Evolutionary conservation across 2,888 invertebrate genomes (phyloP), one percentile per base, ranked within the genome.

Genomic region (Eudasyphora cyanicolor): DNA sequence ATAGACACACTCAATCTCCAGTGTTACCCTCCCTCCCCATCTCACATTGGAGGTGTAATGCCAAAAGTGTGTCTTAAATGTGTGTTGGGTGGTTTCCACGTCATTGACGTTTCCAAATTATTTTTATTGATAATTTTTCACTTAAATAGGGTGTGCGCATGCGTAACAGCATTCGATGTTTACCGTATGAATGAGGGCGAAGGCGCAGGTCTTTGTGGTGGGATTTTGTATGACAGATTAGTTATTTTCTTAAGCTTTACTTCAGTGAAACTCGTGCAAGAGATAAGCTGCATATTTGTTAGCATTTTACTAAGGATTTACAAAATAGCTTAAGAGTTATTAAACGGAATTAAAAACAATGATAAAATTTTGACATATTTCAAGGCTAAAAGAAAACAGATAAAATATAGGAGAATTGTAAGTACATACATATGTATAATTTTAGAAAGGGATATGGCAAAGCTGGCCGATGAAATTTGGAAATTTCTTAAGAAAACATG

Each of bases 81-180:
- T 57, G 19, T 27, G 42, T 42, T 42, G 6, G 38, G 67, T 67
- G 12, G 19, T 57, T 24, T 57, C 57, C 3, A 24, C 17, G 38
- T 21, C n/a, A 12, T 42, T 35, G 19, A 24, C 7, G 17, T 67
- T 67, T 42, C 42, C 24, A 67, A 57, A 24, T 42, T 21, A 19
- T 32, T 51, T 35, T 64, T 73, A 54, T 76, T 82, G 60, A 70
- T 73, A 6, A 29, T 71, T 76, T 76, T 67, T 69, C 73, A 51
- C 67, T 71, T 76, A 79, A 79, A 76, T 76, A 76, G 70, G 77
- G 79, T 80, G 83, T 77, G 80, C 77, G 79, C 76, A 80, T 77
- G 82, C 79, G 76, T 74, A 74, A 74, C 57, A 67, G 69, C 32
- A 51, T 82, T 78, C 70, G n/a, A n/a, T 35, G 19, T 35, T 21